Evolutionary conservation across 2,888 invertebrate species (phyloP).

Genomic region (Drosophila meridiana): DNA sequence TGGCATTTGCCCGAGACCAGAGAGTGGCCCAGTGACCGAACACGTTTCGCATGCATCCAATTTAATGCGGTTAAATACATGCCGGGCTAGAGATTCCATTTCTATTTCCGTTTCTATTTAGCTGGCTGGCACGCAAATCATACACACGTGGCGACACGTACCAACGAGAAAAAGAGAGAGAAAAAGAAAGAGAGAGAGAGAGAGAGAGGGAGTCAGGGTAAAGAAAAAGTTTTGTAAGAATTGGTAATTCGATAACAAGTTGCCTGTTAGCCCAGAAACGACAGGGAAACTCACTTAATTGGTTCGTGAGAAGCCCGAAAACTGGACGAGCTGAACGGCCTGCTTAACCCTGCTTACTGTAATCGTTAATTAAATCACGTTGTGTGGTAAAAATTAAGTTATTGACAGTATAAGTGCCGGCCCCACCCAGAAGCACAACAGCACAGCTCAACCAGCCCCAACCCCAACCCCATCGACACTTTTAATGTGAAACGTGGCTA

Average conservation of each 20-base stretch:
- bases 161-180: background rate
- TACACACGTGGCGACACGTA: conserved; percentile 8
- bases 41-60: conserved; percentile 26
- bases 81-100: conserved; percentile 18
- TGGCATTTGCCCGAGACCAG: background rate
- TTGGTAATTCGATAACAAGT: conserved; percentile 41
- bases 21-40: conserved; percentile 9
- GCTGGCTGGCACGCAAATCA: conserved; percentile 22
- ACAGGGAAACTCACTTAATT: conserved; percentile 74
- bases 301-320: conserved; percentile 32
- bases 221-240: conserved; percentile 34
- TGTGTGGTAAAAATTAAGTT: conserved; percentile 75
- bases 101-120: conserved; percentile 17
- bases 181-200: background rate
- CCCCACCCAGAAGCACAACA: background rate
- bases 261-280: conserved; percentile 31
- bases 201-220: background rate
- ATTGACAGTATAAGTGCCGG: conserved; percentile 69
- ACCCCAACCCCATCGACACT: background rate
- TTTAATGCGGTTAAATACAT: conserved; percentile 41
- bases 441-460: background rate
- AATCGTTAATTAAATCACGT: conserved; percentile 80
- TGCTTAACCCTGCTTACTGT: conserved; percentile 35
- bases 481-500: conserved; percentile 62
- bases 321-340: background rate